Percentiles rank a stretch among this genome's conserved stretches.
Evolutionary conservation across 2,888 invertebrate species (phyloP).

Genomic region (Orchestes rusci): DNA sequence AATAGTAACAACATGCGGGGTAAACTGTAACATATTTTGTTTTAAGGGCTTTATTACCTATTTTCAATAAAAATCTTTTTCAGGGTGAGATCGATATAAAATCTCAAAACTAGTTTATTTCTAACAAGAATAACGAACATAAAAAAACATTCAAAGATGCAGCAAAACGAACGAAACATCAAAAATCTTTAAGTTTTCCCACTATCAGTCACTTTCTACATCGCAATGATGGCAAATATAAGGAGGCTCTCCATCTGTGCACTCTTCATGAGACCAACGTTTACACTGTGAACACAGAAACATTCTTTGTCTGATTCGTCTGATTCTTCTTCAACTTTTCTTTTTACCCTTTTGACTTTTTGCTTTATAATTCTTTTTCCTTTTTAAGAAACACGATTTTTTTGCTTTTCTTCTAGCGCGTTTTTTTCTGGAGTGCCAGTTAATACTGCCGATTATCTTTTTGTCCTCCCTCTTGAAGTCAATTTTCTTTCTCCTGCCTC

Average conservation of each 20-base stretch:
- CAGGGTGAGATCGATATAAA: no score
- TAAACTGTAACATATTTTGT: neutral
- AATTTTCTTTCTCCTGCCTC: neutral
- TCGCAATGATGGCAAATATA: slow-evolving; percentile 6
- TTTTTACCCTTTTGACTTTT: no score
- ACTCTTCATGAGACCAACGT: slow-evolving; percentile 6
- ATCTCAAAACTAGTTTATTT: no score
- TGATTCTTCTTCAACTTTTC: no score
- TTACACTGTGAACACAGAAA: slow-evolving; percentile 5
- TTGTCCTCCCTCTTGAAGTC: neutral
- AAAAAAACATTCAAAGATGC: neutral
- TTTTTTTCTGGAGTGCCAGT: neutral
- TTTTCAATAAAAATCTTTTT: no score
- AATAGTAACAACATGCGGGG: neutral
- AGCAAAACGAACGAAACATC: no score
- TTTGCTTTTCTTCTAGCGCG: slow-evolving; percentile 3
- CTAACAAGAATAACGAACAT: neutral
- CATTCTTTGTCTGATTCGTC: neutral
- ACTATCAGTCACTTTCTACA: slow-evolving; percentile 1
- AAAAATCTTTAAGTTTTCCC: no score
- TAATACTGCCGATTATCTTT: slow-evolving; percentile 1
- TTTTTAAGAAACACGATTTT: slow-evolving; percentile 4
- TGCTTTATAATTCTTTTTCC: slow-evolving; percentile 4
- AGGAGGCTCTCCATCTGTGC: slow-evolving; percentile 6
- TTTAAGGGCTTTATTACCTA: neutral